Evolutionary conservation across 2,113 vertebrate species (phyloP).

Genomic region (Tinamus guttatus): DNA sequence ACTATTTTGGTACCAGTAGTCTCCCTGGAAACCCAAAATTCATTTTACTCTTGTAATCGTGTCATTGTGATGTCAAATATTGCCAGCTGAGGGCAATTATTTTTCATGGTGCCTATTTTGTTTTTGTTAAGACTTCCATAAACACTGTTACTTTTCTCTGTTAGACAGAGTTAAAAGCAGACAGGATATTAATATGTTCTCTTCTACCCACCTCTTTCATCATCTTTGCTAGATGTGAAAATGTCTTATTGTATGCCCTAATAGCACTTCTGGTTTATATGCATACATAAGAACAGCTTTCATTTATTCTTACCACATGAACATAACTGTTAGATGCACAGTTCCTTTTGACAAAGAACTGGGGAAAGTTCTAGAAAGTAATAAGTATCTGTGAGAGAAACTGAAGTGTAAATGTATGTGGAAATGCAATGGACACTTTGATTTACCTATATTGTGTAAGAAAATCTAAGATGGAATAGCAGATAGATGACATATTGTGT

Average conservation of each 20-base stretch:
- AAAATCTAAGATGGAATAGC: not conserved
- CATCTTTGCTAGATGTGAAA: not conserved
- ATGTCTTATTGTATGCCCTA: not conserved
- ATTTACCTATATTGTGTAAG: not conserved
- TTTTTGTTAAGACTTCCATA: not conserved
- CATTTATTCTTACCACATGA: not conserved
- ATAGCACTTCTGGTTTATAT: not conserved
- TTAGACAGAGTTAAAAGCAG: not conserved
- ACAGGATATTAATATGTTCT: not conserved
- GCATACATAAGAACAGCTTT: not conserved
- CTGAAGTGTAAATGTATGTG: fast-evolving
- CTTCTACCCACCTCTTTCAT: not conserved
- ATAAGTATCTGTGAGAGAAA: not conserved
- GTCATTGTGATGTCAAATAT: not conserved
- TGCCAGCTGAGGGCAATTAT: not conserved
- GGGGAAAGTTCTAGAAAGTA: not conserved
- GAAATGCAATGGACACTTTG: not conserved
- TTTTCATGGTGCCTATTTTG: not conserved
- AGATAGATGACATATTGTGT: not conserved
- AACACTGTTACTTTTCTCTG: not conserved
- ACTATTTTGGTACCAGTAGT: too few relatives aligned
- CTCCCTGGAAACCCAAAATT: not conserved
- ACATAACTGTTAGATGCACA: not conserved
- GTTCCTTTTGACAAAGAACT: not conserved
- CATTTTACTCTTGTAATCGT: not conserved